These are phyloP conservation scores for Bungarus multicinctus DNA, from an alignment of 2,113 vertebrate genomes.

Conservation along the genomic window DNA sequence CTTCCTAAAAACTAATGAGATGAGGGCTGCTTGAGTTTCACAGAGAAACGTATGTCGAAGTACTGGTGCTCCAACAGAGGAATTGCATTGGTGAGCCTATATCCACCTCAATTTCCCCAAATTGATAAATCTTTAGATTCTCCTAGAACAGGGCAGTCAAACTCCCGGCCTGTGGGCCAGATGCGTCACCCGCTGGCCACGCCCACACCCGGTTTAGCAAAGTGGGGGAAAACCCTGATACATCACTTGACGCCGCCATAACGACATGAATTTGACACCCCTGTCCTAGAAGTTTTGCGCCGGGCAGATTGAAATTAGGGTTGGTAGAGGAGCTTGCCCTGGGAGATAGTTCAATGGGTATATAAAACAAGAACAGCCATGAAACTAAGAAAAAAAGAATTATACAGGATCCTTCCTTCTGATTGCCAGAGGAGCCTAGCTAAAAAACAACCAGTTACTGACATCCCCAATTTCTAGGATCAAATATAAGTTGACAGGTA, in stretches of 20 bases:
- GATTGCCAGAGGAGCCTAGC: background rate
- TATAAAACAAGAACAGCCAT: background rate
- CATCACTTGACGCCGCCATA: too few relatives aligned
- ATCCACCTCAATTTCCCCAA: background rate
- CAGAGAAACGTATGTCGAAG: background rate
- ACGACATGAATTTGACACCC: too few relatives aligned
- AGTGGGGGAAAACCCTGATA: too few relatives aligned
- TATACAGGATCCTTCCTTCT: background rate
- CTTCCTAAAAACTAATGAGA: background rate
- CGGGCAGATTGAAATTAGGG: background rate
- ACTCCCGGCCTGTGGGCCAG: too few relatives aligned
- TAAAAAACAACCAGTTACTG: background rate
- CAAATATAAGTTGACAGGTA: background rate
- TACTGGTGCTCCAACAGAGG: background rate
- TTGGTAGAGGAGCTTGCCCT: background rate
- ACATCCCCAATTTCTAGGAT: background rate
- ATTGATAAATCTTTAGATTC: background rate
- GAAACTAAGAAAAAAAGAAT: background rate
- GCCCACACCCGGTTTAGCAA: too few relatives aligned
- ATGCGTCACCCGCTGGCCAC: too few relatives aligned
- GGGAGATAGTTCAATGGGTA: background rate
- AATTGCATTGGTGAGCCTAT: background rate
- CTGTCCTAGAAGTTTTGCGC: background rate
- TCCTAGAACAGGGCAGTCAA: background rate
- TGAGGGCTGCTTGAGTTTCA: background rate